phyloP scores from a whole-genome alignment of 2,113 vertebrate species.

The Caranx ignobilis region DNA sequence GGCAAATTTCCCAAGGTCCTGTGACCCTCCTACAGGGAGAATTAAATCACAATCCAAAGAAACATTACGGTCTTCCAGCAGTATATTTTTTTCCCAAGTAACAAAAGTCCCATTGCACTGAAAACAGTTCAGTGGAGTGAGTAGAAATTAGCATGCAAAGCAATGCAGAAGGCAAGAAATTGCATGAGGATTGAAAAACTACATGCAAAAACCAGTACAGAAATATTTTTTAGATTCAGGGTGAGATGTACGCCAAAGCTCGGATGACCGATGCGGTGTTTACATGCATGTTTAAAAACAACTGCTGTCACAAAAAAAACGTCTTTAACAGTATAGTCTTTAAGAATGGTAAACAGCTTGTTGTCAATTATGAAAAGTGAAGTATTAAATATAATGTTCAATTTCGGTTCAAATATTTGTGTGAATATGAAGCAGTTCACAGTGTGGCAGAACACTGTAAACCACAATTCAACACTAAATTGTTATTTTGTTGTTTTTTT shows the following conservation, averaged over 20 bases:
- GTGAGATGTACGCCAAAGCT: not conserved
- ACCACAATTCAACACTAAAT: not conserved
- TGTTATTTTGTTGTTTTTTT: not conserved
- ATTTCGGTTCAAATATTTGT: not conserved
- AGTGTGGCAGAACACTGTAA: not conserved
- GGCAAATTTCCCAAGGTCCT: not conserved
- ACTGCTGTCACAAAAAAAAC: not conserved
- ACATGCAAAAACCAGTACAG: conserved; percentile 12
- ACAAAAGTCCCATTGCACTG: not conserved
- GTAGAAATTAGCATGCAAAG: conserved; percentile 41
- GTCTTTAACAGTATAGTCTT: not conserved
- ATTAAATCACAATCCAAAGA: not conserved
- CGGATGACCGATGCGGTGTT: not conserved
- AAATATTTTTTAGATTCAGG: not conserved
- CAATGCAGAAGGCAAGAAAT: not conserved
- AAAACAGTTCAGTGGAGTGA: not conserved
- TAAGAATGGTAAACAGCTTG: not conserved
- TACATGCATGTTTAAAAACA: not conserved
- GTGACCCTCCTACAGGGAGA: not conserved
- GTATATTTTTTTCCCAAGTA: conserved; percentile 30
- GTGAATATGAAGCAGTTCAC: not conserved
- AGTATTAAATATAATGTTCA: not conserved
- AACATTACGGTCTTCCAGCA: conserved; percentile 33
- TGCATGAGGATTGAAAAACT: not conserved
- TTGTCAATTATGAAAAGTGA: not conserved